Base-by-base conservation (phyloP, 2,113 vertebrate genomes). In the Gallinago jamesoni region DNA sequence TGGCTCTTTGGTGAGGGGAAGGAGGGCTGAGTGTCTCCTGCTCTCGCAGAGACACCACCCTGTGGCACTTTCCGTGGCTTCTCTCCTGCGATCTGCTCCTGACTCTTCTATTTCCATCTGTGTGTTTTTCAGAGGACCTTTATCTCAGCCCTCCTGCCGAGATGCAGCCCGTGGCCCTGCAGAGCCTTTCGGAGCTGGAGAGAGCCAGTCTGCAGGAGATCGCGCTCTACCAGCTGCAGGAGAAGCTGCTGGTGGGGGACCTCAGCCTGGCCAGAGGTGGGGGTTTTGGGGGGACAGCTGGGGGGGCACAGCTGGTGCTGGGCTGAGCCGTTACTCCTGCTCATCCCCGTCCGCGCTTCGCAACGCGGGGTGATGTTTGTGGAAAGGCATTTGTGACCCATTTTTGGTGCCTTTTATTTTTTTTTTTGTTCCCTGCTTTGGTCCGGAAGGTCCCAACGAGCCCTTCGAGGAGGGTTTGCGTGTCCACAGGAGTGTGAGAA, bases 131-230 rank as follows among this genome's bases (percentile, higher is more conserved):
- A 88, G 63, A 47, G 93, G 37, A 50, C 9, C 8, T 24, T 43
- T 7, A 1, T 9, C 87, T 39, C 10, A 0, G 60, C 52, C n/a
- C 39, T 33, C 2, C 50, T 35, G 48, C 37, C 6, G 17, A 17
- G n/a, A 95, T 97, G 96, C 88, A 94, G 80, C 90, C 95, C 0
- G 16, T 62, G 92, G 41, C 90, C n/a, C 89, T 97, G 90, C 95
- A 96, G 39, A 95, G 75, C 94, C 92, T 97, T 5, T 97, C 96
- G 0, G 96, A 97, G 90, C 23, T 97, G 90, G 96, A 97, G 25
- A 81, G 96, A 37, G 96, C 80, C 88, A 69, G 57, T 2, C 92
- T 97, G 76, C 95, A 79, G 20, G 96, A 96, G 66, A 57, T 97
- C 3, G 84, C 95, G 0, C 91, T 97, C 66, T 90, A 53, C 88